These are phyloP conservation scores for Syngnathus rostellatus DNA, from an alignment of 2,797 vertebrate species.

Conservation along the genomic window DNA sequence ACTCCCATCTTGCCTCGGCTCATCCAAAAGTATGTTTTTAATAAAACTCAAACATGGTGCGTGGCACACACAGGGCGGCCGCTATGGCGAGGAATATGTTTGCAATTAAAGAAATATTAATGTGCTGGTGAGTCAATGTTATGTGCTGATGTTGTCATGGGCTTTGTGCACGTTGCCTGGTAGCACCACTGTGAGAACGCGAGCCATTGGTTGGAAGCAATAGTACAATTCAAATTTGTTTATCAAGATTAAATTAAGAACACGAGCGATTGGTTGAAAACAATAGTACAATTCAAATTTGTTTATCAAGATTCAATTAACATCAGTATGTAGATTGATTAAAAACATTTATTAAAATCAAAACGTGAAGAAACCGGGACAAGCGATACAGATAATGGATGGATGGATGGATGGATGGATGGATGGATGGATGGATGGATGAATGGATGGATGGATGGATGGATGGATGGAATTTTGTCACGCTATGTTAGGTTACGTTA, in stretches of 20 bases:
- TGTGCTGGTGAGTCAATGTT: not conserved
- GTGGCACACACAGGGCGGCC: slow-evolving; percentile 19
- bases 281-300: not conserved
- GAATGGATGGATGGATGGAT: too few relatives aligned
- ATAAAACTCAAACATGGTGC: slow-evolving; percentile 30
- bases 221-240: not conserved
- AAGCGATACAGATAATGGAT: too few relatives aligned
- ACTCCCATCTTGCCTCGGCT: slow-evolving; percentile 14
- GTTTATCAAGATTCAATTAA: not conserved
- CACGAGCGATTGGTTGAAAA: not conserved
- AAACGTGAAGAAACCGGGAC: not conserved
- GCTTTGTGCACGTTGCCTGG: not conserved
- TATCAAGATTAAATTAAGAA: not conserved
- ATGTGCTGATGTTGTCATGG: slow-evolving; percentile 1
- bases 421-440: too few relatives aligned
- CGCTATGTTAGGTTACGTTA: too few relatives aligned
- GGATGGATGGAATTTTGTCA: not conserved
- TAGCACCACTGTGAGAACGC: not conserved
- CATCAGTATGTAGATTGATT: not conserved
- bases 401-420: too few relatives aligned
- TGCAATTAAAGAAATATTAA: slow-evolving; percentile 29
- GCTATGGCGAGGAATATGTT: slow-evolving; percentile 21
- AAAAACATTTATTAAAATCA: not conserved
- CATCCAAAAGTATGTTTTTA: slow-evolving; percentile 35
- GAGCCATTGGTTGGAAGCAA: not conserved